phyloP scores from a whole-genome alignment of 64 coral and sea anemone species.

The Stichodactyla mertensii region DNA sequence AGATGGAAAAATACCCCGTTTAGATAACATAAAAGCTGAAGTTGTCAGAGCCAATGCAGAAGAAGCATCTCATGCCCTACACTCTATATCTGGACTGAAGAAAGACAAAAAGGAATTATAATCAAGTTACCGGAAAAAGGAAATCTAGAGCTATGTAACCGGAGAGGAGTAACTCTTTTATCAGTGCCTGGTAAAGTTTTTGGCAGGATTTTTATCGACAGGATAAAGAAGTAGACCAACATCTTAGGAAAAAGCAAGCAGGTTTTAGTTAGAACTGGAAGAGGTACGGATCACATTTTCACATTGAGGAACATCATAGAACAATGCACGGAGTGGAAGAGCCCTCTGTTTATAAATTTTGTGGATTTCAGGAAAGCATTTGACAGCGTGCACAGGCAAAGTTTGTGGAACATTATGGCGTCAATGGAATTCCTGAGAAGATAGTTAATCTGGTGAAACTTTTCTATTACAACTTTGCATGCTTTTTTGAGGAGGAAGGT shows the following conservation, averaged over 20 bases:
- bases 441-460: background rate
- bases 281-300: slow-evolving; percentile 21
- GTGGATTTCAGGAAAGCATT: background rate
- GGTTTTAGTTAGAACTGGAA: slow-evolving; percentile 27
- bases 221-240: too few species aligned
- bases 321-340: slow-evolving; percentile 31
- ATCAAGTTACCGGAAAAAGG: too few species aligned
- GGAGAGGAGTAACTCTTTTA: too few species aligned
- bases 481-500: background rate
- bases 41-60: too few species aligned
- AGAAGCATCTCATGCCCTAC: too few species aligned
- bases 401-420: background rate
- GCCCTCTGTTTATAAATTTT: background rate
- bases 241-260: background rate
- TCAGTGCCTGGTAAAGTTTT: too few species aligned
- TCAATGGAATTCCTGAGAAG: background rate
- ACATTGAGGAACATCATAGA: slow-evolving; percentile 31
- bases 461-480: background rate
- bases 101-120: too few species aligned
- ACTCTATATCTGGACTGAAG: too few species aligned
- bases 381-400: background rate
- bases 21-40: too few species aligned
- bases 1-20: too few species aligned
- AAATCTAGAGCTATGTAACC: too few species aligned
- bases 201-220: too few species aligned